Evolutionary conservation across 2,797 vertebrate genomes (phyloP), one percentile per base, ranked within the genome.

Genomic region (Steatocranus sp.): DNA sequence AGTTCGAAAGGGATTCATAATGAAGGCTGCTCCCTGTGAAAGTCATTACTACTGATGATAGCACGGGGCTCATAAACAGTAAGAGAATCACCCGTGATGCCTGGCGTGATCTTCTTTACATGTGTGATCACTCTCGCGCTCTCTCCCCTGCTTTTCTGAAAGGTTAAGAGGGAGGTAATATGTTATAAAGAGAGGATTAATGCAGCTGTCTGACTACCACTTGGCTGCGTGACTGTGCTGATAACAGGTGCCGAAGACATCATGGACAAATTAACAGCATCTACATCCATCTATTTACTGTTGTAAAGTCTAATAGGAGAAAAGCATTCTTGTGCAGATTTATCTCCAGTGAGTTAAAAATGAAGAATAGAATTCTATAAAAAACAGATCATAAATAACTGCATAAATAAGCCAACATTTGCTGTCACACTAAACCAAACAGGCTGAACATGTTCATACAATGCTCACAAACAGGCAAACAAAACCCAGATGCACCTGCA

Each of bases 101-200:
- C 79, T 43, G 66, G 74, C 80, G 50, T 76, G 82, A 89, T 89
- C 83, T 81, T 87, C 84, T 88, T 75, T 18, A 63, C 61, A 58
- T 6, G 11, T 75, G 61, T 84, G 78, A 80, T 86, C 34, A 30
- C 76, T 78, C 75, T 78, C 61, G 2, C 25, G 4, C 41, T 30
- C 23, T 61, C 11, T 79, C 78, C 51, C 63, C 4, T 9, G 36
- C 23, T 87, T 82, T 78, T 83, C 61, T 68, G 46, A 85, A 78
- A 90, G 75, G 53, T 90, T 90, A 88, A 78, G 82, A 84, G 82
- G 83, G 50, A 88, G 36, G 41, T 41, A 87, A 80, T 92, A 83
- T 85, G 79, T 86, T 92, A 80, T 78, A 76, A 85, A 86, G 75
- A 82, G 17, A 43, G 56, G 66, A 90, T 66, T 79, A 87, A 90